Percentiles rank a stretch among this genome's conserved stretches.
Conservation (phyloP, 2,888 invertebrate genomes). For the Heliconius cydno region DNA sequence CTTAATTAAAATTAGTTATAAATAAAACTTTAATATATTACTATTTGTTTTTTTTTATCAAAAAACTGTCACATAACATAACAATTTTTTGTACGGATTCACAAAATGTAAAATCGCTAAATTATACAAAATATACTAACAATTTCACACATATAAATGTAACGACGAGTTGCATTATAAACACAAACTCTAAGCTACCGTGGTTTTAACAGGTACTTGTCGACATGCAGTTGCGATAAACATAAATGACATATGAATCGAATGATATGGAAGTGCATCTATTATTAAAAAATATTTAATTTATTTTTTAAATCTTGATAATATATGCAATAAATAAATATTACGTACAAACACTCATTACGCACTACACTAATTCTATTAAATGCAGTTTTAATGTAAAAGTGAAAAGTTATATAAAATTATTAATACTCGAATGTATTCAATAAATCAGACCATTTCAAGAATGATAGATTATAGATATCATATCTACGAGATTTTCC, state of each 20-base stretch:
- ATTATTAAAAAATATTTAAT: neutral
- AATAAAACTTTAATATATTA: neutral
- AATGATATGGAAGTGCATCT: too few species aligned
- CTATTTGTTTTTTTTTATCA: neutral
- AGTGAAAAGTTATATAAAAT: too few species aligned
- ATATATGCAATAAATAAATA: neutral
- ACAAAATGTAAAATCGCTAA: neutral
- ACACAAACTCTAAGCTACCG: neutral
- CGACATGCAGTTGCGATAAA: neutral
- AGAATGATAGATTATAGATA: too few species aligned
- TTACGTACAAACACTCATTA: too few species aligned
- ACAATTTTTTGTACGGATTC: neutral
- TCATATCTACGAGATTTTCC: too few species aligned
- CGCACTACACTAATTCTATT: too few species aligned
- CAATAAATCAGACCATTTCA: too few species aligned
- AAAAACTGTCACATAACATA: neutral
- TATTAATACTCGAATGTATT: too few species aligned
- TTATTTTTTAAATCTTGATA: neutral
- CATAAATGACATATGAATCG: neutral
- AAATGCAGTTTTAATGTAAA: too few species aligned
- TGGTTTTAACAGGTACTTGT: neutral
- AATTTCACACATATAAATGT: neutral
- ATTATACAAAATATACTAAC: neutral
- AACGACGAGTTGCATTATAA: neutral
- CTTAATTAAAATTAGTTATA: too few species aligned